Base-by-base conservation (phyloP, 2,797 vertebrate species). In the Enteromius fasciolatus region DNA sequence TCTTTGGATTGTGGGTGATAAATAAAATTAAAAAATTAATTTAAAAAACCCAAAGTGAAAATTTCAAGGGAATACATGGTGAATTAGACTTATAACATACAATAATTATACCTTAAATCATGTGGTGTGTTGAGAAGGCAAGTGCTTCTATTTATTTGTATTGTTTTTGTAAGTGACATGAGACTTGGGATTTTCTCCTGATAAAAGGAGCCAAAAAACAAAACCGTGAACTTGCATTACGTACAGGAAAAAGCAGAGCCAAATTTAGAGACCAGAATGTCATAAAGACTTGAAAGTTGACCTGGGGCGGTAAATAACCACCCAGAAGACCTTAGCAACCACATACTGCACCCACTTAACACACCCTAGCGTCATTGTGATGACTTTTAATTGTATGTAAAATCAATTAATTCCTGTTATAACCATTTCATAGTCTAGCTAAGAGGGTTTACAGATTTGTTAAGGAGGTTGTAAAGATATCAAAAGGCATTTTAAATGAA, bases 401-500 rank as follows among this genome's bases (percentile, higher is more conserved):
- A 75, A 36, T 75, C 50, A 57, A 39, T 74, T 7, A 54, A 73
- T 52, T 73, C 28, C 70, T 52, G 28, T 73, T 54, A n/a, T 15
- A 23, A 23, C 20, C 36, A 54, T 74, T 74, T 74, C 20, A 39
- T 8, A 75, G 31, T 74, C 12, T 75, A 57, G 50, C 33, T 75
- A 15, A 76, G 52, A 59, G n/a, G 64, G 23, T 72, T 54, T 31
- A 72, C 18, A 15, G 50, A 36, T 66, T 33, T 44, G 39, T 39
- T 68, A 23, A 41, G 33, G 15, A 14, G 36, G 28, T 67, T 39
- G 64, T 25, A 31, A 15, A 39, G 52, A 75, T 57, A 75, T 39
- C n/a, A 75, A 57, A 75, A 75, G 20, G 52, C 33, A 36, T 75
- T 75, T 75, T 25, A 25, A 75, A 57, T 75, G 9, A 41, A 59